Percentiles rank a stretch among this genome's conserved stretches.
phyloP scores from a whole-genome alignment of 1,140 invertebrate species.

The Andricus grossulariae region DNA sequence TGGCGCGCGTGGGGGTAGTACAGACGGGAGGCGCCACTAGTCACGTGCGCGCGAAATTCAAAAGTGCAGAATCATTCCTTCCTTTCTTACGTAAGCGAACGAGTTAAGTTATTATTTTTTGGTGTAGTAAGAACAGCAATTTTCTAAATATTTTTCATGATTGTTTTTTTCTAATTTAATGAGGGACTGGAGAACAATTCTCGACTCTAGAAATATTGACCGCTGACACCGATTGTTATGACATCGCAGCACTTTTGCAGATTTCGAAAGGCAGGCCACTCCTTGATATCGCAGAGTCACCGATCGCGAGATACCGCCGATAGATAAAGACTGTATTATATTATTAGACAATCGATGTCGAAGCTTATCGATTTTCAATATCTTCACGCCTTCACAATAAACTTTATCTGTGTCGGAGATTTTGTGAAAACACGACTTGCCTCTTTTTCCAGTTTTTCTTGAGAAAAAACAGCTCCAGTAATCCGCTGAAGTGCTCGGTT shows the following conservation, averaged over 20 bases:
- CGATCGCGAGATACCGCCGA: background rate
- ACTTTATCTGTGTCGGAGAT: background rate
- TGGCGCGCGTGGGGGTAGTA: too few species aligned
- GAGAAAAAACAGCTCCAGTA: too few species aligned
- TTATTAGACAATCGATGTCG: constrained; percentile 13
- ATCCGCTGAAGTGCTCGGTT: too few species aligned
- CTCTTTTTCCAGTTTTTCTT: too few species aligned
- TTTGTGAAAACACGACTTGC: background rate
- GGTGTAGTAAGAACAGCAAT: too few species aligned
- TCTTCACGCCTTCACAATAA: constrained; percentile 5
- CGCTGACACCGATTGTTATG: background rate
- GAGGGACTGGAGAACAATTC: background rate
- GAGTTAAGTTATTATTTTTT: too few species aligned
- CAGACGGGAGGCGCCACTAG: too few species aligned
- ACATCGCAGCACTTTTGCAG: background rate
- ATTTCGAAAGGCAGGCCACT: constrained; percentile 15
- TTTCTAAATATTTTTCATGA: background rate
- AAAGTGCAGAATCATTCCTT: too few species aligned
- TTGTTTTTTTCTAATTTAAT: background rate
- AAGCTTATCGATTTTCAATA: background rate
- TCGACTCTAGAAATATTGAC: background rate
- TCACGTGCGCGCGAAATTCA: too few species aligned
- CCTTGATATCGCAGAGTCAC: background rate
- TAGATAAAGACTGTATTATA: constrained; percentile 1
- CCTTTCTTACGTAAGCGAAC: too few species aligned